A percentile compares a stretch with the other conserved stretches of the same genome.
phyloP scores from a whole-genome alignment of 2,113 vertebrate species.

The Microtus pennsylvanicus region DNA sequence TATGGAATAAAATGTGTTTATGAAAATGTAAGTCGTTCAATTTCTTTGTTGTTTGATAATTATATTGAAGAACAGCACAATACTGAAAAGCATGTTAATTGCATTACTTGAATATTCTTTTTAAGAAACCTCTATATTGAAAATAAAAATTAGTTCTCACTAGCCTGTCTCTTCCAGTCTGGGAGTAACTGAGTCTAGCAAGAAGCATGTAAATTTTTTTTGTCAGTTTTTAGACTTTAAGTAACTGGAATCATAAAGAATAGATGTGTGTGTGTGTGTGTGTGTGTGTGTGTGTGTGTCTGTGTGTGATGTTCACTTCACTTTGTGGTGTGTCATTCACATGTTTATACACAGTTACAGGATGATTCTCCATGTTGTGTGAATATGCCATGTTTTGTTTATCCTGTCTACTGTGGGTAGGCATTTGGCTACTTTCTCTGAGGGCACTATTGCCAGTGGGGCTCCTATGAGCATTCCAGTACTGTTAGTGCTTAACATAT shows the following conservation, averaged over 20 bases:
- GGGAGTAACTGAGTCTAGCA: background rate
- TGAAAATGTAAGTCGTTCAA: slow-evolving; percentile 37
- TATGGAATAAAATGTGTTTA: slow-evolving; percentile 27
- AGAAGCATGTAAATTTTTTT: background rate
- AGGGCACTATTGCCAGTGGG: background rate
- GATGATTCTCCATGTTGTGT: slow-evolving; percentile 9
- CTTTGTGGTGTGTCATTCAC: background rate
- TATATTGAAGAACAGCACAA: background rate
- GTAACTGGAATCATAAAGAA: background rate
- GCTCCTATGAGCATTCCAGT: background rate
- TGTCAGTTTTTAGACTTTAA: background rate
- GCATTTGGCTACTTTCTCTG: background rate
- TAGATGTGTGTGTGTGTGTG: background rate
- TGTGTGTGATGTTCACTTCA: background rate
- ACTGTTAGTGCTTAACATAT: background rate
- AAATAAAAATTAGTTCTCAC: background rate
- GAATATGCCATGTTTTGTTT: background rate
- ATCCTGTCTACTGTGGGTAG: background rate
- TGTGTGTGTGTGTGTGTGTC: background rate
- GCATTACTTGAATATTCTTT: background rate
- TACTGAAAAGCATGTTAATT: background rate
- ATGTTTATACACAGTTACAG: background rate
- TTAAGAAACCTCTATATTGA: background rate
- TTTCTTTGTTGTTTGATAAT: slow-evolving; percentile 25
- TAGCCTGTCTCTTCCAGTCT: background rate